These are phyloP conservation scores for Rallus limicola DNA, from an alignment of 2,113 vertebrate species.

Conservation along the genomic window DNA sequence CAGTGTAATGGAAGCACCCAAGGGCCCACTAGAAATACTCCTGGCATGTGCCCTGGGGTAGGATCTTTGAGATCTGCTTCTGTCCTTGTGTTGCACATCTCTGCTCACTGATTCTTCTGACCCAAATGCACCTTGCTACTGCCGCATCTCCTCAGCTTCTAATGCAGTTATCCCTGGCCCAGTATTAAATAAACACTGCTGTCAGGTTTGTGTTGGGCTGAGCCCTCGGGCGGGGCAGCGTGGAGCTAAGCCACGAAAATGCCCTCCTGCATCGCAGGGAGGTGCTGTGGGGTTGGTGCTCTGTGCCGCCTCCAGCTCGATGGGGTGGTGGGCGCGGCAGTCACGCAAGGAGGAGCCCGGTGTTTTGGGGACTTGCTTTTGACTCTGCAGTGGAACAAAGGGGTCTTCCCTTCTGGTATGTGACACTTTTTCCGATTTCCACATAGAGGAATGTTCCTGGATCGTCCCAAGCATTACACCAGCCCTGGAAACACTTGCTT, in stretches of 20 bases:
- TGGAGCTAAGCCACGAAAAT: background rate
- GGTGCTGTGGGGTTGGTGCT: background rate
- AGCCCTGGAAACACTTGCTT: background rate
- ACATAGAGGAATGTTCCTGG: background rate
- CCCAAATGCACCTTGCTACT: background rate
- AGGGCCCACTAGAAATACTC: background rate
- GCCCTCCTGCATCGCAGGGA: background rate
- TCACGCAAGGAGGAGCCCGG: too few species aligned
- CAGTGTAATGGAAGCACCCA: background rate
- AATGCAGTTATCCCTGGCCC: too few species aligned
- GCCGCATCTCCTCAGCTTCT: background rate
- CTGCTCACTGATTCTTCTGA: background rate
- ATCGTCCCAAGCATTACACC: background rate
- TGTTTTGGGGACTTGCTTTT: too few species aligned
- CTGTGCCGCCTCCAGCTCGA: background rate
- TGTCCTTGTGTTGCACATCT: too few species aligned
- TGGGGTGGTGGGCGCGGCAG: too few species aligned
- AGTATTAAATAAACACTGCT: background rate
- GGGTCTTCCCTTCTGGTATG: background rate
- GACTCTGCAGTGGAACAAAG: background rate
- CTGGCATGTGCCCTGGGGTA: too few species aligned
- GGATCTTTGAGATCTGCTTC: background rate
- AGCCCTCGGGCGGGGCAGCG: too few species aligned
- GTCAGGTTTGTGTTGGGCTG: too few species aligned
- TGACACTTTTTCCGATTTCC: background rate